These are phyloP conservation scores for Drosophila bifasciata DNA, from an alignment of 1,140 invertebrate genomes.

Conservation along the genomic window DNA sequence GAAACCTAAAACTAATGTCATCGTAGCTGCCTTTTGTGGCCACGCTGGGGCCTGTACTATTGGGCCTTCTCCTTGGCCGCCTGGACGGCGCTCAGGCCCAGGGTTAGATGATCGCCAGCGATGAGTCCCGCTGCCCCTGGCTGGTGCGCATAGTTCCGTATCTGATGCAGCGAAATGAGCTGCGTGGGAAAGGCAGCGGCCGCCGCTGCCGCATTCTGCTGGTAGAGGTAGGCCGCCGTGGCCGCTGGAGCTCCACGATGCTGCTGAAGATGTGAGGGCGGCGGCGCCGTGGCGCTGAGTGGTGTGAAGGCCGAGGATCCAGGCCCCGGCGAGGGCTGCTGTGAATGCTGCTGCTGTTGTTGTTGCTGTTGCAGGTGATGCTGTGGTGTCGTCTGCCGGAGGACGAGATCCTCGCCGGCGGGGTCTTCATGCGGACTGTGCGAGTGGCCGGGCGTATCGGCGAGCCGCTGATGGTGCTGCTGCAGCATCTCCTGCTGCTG, in stretches of 20 bases:
- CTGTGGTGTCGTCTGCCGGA: constrained; percentile 61
- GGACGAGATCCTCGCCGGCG: constrained; percentile 85
- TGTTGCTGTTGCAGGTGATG: constrained; percentile 81
- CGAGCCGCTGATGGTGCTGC: constrained; percentile 67
- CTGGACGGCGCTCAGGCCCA: constrained; percentile 71
- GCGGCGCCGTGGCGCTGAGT: constrained; percentile 90
- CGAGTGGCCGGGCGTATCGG: constrained; percentile 75
- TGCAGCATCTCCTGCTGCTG: constrained; percentile 68
- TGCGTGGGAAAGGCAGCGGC: constrained; percentile 92
- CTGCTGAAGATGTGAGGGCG: constrained; percentile 87
- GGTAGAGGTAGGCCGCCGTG: constrained; percentile 74
- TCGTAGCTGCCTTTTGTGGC: constrained; percentile 61
- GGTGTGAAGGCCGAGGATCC: constrained; percentile 92
- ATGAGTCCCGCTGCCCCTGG: constrained; percentile 86
- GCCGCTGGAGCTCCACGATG: constrained; percentile 85
- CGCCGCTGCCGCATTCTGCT: constrained; percentile 86
- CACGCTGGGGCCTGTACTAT: constrained; percentile 73
- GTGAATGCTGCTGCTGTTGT: constrained; percentile 41
- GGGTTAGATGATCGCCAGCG: constrained; percentile 75
- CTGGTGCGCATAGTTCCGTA: constrained; percentile 97
- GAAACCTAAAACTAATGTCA: constrained; percentile 44
- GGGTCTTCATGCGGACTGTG: constrained; percentile 84
- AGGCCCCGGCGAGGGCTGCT: constrained; percentile 71
- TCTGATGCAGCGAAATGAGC: constrained; percentile 97
- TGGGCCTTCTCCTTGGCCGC: constrained; percentile 82